Base-by-base conservation (phyloP, 2,113 vertebrate genomes). In the Cynopterus brachyotis region DNA sequence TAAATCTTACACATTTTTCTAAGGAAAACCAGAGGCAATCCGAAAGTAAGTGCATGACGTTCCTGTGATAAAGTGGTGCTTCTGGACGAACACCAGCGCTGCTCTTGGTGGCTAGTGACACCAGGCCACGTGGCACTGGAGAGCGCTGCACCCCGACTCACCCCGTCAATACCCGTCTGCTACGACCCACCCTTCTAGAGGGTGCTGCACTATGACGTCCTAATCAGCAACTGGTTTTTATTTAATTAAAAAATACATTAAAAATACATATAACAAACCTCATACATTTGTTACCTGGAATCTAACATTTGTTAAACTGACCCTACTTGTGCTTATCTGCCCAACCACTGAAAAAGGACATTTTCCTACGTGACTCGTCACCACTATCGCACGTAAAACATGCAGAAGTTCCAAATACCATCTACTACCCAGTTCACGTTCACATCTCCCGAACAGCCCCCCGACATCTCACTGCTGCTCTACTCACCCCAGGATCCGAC, bases 231-330 rank as follows among this genome's bases (percentile, higher is more conserved):
- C n/a, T 12, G 37, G 24, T 50, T 76, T 67, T 69, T n/a, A n/a
- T n/a, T n/a, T n/a, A n/a, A n/a, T n/a, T n/a, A 47, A 40, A 88
- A 91, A 88, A n/a, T n/a, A 70, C 11, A 72, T 55, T 55, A 81
- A 1, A 89, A 66, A 47, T 47, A 47, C 73, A 75, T 12, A 3
- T 59, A 93, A 70, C 24, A 12, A 59, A 28, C 37, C 32, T 50
- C 59, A 35, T 0, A 7, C 9, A 50, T 5, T 30, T 22, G 50
- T 45, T 19, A 47, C 53, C 40, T 78, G 45, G 45, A 35, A 37
- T 73, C 50, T 85, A n/a, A 42, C 15, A 24, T 13, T 42, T 85
- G 42, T 57, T 60, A 72, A 55, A 76, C 3, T 37, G 32, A 62
- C 0, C 22, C 53, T 47, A 32, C 55, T 88, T 88, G 53, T 95